Evolutionary conservation across 2,113 vertebrate species (phyloP).

Genomic region (Pseudolaguvia tuberculata): DNA sequence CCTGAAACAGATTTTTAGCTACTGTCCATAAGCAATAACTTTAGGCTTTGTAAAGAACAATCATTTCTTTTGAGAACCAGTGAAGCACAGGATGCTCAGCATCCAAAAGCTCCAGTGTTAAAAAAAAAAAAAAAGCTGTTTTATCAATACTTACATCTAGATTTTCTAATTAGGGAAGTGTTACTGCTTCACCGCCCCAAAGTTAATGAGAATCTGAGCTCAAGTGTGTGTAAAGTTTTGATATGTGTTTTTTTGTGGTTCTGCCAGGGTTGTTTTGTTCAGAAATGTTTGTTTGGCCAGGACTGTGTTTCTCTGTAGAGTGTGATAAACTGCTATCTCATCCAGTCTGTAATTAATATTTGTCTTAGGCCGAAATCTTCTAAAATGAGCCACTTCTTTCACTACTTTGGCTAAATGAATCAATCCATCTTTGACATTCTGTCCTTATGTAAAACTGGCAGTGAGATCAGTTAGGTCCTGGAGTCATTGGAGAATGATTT

Average conservation of each 20-base stretch:
- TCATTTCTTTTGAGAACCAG: slow-evolving; percentile 51
- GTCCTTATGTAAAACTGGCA: slow-evolving; percentile 21
- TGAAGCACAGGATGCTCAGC: slow-evolving; percentile 42
- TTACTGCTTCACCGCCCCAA: not conserved
- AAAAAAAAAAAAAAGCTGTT: not conserved
- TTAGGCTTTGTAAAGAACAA: slow-evolving; percentile 57
- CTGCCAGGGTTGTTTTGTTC: not conserved
- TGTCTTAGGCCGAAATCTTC: slow-evolving; percentile 3
- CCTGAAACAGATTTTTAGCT: slow-evolving; percentile 41
- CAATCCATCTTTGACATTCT: slow-evolving; percentile 12
- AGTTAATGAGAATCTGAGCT: not conserved
- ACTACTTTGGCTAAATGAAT: slow-evolving; percentile 37
- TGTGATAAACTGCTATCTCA: not conserved
- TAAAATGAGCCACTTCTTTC: slow-evolving; percentile 41
- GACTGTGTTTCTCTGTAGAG: not conserved
- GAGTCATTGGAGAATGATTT: not conserved
- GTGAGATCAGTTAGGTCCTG: too few species aligned
- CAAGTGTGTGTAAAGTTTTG: not conserved
- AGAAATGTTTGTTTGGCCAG: too few species aligned
- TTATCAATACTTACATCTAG: not conserved
- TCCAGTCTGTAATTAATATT: not conserved
- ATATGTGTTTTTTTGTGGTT: not conserved
- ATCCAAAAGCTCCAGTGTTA: slow-evolving; percentile 42
- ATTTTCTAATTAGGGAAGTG: not conserved
- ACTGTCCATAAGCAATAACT: slow-evolving; percentile 50